These are phyloP conservation scores for Carlito syrichta DNA, from an alignment of 2,113 vertebrate species.

Conservation along the genomic window DNA sequence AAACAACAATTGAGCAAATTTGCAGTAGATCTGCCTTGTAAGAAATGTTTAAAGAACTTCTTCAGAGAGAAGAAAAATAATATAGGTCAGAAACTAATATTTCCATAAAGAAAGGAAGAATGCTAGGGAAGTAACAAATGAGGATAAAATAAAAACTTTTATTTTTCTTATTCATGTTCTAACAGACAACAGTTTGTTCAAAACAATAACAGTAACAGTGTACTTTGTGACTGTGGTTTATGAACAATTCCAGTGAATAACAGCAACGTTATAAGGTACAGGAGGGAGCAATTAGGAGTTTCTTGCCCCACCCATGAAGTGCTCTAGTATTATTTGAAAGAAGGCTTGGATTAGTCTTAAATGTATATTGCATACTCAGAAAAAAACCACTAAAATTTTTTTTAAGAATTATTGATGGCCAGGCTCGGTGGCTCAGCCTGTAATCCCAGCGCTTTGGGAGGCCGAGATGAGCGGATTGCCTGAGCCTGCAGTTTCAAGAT, in stretches of 20 bases:
- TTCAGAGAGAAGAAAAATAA: neutral
- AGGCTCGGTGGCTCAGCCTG: no score
- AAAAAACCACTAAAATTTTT: neutral
- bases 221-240: neutral
- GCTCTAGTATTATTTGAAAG: neutral
- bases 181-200: neutral
- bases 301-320: neutral
- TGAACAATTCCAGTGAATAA: neutral
- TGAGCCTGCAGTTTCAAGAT: no score
- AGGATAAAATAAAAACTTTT: neutral
- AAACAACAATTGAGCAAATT: neutral
- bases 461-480: no score
- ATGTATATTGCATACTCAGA: neutral
- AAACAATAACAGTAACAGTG: neutral
- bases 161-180: neutral
- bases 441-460: no score
- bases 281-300: neutral
- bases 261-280: neutral
- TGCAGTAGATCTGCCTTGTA: neutral
- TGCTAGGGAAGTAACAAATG: neutral
- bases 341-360: neutral
- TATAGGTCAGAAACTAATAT: neutral
- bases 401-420: no score
- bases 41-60: neutral
- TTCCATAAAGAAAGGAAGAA: neutral